Base-by-base conservation (phyloP, 2,797 vertebrate genomes). In the Pseudomugil tenellus region DNA sequence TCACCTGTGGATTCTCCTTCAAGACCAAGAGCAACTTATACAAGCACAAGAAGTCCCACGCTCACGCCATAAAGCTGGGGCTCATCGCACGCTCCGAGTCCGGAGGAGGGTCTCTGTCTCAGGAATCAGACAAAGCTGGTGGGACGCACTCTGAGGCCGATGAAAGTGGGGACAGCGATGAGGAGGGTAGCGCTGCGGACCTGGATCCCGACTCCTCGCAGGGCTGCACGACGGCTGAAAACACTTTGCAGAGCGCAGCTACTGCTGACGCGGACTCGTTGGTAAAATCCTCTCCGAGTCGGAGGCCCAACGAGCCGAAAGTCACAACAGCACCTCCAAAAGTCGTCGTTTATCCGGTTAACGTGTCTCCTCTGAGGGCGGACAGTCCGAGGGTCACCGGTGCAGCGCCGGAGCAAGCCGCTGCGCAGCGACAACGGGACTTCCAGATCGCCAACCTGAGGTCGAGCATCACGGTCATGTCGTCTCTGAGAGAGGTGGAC, bases 11-110 rank as follows among this genome's bases (percentile, higher is more conserved):
- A 28, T 99, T 99, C 92, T 99, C 98, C 0, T 99, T 99, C 88
- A 99, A 99, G 92, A 99, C 98, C 77, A 99, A 99, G 93, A 99
- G 98, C 87, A 99, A 99, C 85, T 88, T 99, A 52, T 99, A 99
- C 87, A 99, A 99, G 95, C 98, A 99, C 95, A 99, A 98, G 90
- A 99, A 99, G 60, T 99, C 98, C 26, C 98, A 99, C 16, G 97
- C 98, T 0, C 98, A 99, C 6, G 96, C 96, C 23, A 97, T 98
- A 81, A 99, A 99, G 87, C 94, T 99, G 61, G 97, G 96, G 23
- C 95, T 98, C 19, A 95, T 96, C 59, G 90, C 95, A 6, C 96
- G 96, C 0, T 94, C 96, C 0, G 98, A 98, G 84, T 94, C 96
- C 2, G 92, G 95, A 69, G 91, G 94, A 31, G 91, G 96, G 49